Evolutionary conservation across 2,797 vertebrate species (phyloP).

Genomic region (Netta rufina): DNA sequence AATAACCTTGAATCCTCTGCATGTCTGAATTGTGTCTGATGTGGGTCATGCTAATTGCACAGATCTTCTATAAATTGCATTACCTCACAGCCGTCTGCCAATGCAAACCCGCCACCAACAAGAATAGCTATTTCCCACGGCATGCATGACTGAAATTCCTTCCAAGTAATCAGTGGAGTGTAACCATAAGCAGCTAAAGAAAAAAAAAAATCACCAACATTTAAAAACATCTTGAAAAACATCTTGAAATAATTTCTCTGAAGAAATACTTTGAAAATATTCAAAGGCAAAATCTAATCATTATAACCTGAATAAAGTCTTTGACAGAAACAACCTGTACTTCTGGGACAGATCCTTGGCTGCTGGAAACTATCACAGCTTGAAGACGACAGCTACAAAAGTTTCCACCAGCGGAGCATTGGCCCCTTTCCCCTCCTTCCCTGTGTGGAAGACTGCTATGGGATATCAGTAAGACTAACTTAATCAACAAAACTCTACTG

Average conservation of each 20-base stretch:
- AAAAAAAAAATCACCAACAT: not conserved
- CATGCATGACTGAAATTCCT: conserved; percentile 92
- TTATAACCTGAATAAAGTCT: not conserved
- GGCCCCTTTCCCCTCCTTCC: not conserved
- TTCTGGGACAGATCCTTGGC: not conserved
- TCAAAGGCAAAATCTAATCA: not conserved
- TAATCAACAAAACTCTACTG: not conserved
- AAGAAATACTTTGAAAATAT: not conserved
- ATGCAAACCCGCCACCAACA: conserved; percentile 92
- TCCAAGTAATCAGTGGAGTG: conserved; percentile 88
- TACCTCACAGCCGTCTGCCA: conserved; percentile 93
- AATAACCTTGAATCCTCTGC: not conserved
- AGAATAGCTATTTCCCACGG: conserved; percentile 92
- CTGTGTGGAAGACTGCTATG: not conserved
- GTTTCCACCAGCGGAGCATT: not conserved
- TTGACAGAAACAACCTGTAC: not conserved
- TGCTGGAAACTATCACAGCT: not conserved
- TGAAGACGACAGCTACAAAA: not conserved
- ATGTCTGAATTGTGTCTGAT: not conserved
- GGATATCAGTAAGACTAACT: not conserved
- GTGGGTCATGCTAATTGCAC: conserved; percentile 33
- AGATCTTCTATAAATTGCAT: conserved; percentile 47
- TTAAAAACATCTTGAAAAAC: conserved; percentile 14
- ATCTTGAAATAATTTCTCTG: not conserved
- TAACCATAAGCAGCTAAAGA: conserved; percentile 73